These are phyloP conservation scores for Ryuthela nishihirai DNA, from an alignment of 2,888 invertebrate species.

Conservation along the genomic window DNA sequence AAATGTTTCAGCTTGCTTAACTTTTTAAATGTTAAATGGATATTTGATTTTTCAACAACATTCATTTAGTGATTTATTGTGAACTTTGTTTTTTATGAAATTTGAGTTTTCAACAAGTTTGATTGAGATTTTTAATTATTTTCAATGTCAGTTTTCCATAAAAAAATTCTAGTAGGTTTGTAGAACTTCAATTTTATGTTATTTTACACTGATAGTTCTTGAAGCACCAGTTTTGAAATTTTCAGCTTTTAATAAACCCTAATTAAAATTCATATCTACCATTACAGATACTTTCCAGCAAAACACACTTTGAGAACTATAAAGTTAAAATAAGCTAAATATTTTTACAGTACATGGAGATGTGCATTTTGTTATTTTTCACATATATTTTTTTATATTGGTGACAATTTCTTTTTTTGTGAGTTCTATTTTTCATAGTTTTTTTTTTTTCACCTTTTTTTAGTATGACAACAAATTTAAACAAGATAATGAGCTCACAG, in stretches of 20 bases:
- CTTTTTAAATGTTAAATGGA: too few relatives aligned
- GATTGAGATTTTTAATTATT: too few relatives aligned
- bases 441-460: conserved; percentile 14
- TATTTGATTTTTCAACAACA: too few relatives aligned
- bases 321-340: not conserved
- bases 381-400: not conserved
- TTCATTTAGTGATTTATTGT: too few relatives aligned
- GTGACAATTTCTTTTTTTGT: not conserved
- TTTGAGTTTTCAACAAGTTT: not conserved
- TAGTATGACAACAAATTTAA: conserved; percentile 51
- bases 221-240: too few relatives aligned
- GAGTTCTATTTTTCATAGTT: conserved; percentile 1
- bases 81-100: too few relatives aligned
- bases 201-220: too few relatives aligned
- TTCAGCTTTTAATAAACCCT: too few relatives aligned
- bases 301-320: too few relatives aligned
- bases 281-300: too few relatives aligned
- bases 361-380: not conserved
- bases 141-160: not conserved
- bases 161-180: not conserved
- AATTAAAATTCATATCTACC: too few relatives aligned
- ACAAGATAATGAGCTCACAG: conserved; percentile 47
- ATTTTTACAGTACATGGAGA: not conserved
- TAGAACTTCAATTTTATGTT: not conserved
- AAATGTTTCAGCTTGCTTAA: too few relatives aligned